Evolutionary conservation across 2,888 invertebrate genomes (phyloP), one percentile per base, ranked within the genome.

Genomic region (Deladenus siricidicola): DNA sequence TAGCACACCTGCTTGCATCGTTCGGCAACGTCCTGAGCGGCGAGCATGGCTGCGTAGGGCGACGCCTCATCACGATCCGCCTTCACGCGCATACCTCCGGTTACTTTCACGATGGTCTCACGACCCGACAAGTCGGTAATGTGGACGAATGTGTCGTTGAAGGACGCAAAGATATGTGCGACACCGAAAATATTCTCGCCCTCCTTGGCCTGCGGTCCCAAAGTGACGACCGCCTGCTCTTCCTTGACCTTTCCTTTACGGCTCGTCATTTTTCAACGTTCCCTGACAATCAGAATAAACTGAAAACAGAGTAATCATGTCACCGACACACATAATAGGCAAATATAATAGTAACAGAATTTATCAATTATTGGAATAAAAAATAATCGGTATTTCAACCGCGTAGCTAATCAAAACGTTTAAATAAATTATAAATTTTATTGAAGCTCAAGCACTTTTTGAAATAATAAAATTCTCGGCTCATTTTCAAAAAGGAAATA

Each of bases 11-110:
- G 85, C 83, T 94, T 96, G 84, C 96, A 98, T 80, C 91, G 92
- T 80, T 98, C 98, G 74, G 98, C 93, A 63, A 98, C 98, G 85
- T 99, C 98, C 85, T 98, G 96, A 70, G 96, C 96, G 75, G 98
- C 98, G 84, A 98, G 91, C 98, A 98, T 99, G 86, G 98, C 98
- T 79, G 98, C 98, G 81, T 98, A 99, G 51, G 98, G 98, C 50
- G 96, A 96, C 69, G 98, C 92, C 83, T 98, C 98, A 83, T 98
- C 98, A 85, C 98, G 88, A 84, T 99, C 98, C 75, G 98, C 98
- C 84, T 98, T 98, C 50, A 99, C 98, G 84, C 98, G 98, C 98
- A 98, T 99, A 60, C 83, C 83, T 70, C 83, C 83, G 73, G 98
- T 98, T 57, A 98, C 90, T 79, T 96, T 80, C 42, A 81, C 81